Evolutionary conservation across 2,797 vertebrate species (phyloP).

Genomic region (Scomberomorus guttatus): DNA sequence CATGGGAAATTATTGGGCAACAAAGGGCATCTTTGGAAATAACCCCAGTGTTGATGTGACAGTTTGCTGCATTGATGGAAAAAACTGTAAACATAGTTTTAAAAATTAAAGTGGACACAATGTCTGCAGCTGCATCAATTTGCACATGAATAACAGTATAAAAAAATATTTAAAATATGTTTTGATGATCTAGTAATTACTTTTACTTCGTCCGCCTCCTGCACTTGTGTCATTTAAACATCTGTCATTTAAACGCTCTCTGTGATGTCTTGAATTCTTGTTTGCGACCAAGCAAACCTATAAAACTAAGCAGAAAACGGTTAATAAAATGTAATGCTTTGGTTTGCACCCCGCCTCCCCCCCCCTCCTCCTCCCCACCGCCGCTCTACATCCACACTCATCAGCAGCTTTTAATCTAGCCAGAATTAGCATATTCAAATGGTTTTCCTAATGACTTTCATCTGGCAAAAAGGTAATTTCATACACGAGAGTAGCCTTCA

Average conservation of each 20-base stretch:
- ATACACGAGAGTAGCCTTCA: constrained; percentile 59
- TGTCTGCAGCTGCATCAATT: not conserved
- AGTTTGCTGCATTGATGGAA: not conserved
- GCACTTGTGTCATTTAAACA: not conserved
- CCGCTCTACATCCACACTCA: constrained; percentile 54
- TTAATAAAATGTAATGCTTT: constrained; percentile 33
- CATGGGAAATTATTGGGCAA: not conserved
- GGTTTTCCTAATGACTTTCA: constrained; percentile 82
- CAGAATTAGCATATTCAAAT: constrained; percentile 79
- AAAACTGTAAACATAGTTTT: not conserved
- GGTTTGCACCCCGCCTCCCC: constrained; percentile 1
- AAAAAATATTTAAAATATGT: not conserved
- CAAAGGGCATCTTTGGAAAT: not conserved
- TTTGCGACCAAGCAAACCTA: not conserved
- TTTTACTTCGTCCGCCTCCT: not conserved
- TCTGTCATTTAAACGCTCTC: not conserved
- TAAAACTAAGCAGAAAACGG: not conserved
- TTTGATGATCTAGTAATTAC: not conserved
- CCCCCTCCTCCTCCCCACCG: not conserved
- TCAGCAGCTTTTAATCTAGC: constrained; percentile 79
- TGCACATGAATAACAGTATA: not conserved
- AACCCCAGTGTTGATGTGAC: not conserved
- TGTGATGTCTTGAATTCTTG: not conserved
- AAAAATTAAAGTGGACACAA: not conserved
- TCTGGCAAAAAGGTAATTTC: constrained; percentile 77